Base-by-base conservation (phyloP, 2,888 invertebrate species). In the Melitaea athalia region DNA sequence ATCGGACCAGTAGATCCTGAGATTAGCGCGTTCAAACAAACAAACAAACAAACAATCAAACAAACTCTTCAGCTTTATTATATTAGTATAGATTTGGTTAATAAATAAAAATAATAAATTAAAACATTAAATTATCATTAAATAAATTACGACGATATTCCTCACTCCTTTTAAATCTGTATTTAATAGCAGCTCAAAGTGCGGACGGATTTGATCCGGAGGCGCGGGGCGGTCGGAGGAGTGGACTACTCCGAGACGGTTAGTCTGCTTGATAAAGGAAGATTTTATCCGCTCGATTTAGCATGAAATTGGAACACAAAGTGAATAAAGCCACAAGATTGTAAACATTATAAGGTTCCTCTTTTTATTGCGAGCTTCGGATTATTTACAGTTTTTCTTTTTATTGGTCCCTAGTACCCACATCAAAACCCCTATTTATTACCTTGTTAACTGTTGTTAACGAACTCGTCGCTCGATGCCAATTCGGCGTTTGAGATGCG, bases 261-360 rank as follows among this genome's bases (percentile, higher is more conserved):
- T 78, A 87, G 91, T 91, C 91, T 92, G 88, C 87, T 82, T 88
- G 91, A 91, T 91, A 91, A 91, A 91, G 83, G 85, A 90, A 85
- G 85, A 89, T 92, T 91, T 91, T 87, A 90, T 89, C 88, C 91
- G 89, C 89, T 89, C 89, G 89, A 92, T 92, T 92, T 92, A 92
- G 91, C 92, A 92, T 92, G 92, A 92, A 92, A 92, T 92, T 92
- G 92, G 90, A 91, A 91, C 87, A 92, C 92, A 92, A 92, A 91
- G 92, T 92, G 92, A 91, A 92, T 92, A 92, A 92, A 92, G 91
- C 91, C 90, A 91, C 92, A 89, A 89, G 91, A 92, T 91, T 91
- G 92, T 92, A 91, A 92, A 91, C 92, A 92, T 92, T 91, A 91
- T 85, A 88, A 90, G 88, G 86, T 88, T 85, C 87, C 88, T 80